These are phyloP conservation scores for Lucilia sericata DNA, from an alignment of 1,140 invertebrate genomes.

Conservation along the genomic window DNA sequence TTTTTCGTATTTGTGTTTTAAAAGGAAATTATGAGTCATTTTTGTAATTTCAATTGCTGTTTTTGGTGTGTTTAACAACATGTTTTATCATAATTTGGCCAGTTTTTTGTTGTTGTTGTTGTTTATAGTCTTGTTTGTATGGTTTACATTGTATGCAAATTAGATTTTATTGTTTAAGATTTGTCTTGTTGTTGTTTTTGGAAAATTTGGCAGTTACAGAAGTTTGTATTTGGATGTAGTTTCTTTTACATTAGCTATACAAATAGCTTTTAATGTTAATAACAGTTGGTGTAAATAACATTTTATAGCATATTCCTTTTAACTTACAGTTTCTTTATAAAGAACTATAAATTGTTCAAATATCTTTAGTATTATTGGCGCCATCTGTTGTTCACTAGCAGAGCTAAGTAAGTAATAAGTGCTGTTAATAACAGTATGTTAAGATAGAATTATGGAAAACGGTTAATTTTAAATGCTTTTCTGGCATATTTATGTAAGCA, in stretches of 20 bases:
- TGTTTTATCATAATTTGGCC: constrained; percentile 1
- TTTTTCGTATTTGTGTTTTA: neutral
- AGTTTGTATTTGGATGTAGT: too few species aligned
- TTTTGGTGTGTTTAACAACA: neutral
- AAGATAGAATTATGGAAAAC: too few species aligned
- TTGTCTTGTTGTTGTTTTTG: neutral
- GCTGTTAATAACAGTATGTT: neutral
- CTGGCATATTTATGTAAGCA: too few species aligned
- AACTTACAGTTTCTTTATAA: too few species aligned
- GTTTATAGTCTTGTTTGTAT: neutral
- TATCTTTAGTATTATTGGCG: neutral
- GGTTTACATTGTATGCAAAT: neutral
- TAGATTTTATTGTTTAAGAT: neutral
- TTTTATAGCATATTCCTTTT: too few species aligned
- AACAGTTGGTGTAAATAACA: too few species aligned
- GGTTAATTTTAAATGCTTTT: neutral
- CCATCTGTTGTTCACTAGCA: neutral
- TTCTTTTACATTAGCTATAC: too few species aligned
- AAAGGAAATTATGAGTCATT: neutral
- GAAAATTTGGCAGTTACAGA: neutral
- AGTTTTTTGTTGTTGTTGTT: neutral
- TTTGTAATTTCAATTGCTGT: neutral
- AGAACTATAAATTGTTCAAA: too few species aligned
- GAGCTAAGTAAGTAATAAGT: neutral
- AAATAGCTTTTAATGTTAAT: too few species aligned